These are phyloP conservation scores for Pagrus major DNA, from an alignment of 2,113 vertebrate species.

Conservation along the genomic window DNA sequence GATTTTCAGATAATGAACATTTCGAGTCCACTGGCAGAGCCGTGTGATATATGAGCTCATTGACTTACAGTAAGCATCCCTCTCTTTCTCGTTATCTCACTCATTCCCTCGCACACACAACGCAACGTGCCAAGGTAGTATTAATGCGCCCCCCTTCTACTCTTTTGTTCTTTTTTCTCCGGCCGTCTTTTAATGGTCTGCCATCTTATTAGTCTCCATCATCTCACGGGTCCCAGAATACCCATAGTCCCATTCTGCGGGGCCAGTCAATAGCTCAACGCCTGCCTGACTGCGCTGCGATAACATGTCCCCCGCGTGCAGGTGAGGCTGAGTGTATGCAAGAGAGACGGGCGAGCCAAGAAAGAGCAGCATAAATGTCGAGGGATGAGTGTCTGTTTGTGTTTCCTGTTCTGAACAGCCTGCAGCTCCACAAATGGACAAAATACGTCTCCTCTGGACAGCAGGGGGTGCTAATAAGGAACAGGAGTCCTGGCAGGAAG, in stretches of 20 bases:
- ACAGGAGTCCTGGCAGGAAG: background rate
- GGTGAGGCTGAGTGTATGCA: constrained; percentile 42
- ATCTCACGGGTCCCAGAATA: constrained; percentile 45
- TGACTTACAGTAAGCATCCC: background rate
- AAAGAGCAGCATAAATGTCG: constrained; percentile 36
- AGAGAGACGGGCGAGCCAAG: constrained; percentile 13
- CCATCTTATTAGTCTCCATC: constrained; percentile 60
- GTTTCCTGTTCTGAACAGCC: constrained; percentile 23
- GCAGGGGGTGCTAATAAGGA: constrained; percentile 51
- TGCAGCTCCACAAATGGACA: constrained; percentile 7
- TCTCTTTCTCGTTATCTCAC: background rate
- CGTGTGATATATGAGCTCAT: background rate
- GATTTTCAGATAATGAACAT: constrained; percentile 37
- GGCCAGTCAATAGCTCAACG: constrained; percentile 47
- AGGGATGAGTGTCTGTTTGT: constrained; percentile 29
- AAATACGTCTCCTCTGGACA: constrained; percentile 3
- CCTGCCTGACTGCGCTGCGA: constrained; percentile 33
- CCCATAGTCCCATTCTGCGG: constrained; percentile 43
- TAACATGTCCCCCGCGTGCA: constrained; percentile 46
- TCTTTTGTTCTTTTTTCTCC: constrained; percentile 32
- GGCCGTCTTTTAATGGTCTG: constrained; percentile 51
- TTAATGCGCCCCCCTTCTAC: constrained; percentile 22
- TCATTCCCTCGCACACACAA: constrained; percentile 18
- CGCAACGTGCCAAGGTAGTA: constrained; percentile 6
- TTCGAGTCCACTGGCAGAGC: constrained; percentile 3